Evolutionary conservation across 2,888 invertebrate genomes (phyloP), one percentile per base, ranked within the genome.

Genomic region (Apamea epomidion): DNA sequence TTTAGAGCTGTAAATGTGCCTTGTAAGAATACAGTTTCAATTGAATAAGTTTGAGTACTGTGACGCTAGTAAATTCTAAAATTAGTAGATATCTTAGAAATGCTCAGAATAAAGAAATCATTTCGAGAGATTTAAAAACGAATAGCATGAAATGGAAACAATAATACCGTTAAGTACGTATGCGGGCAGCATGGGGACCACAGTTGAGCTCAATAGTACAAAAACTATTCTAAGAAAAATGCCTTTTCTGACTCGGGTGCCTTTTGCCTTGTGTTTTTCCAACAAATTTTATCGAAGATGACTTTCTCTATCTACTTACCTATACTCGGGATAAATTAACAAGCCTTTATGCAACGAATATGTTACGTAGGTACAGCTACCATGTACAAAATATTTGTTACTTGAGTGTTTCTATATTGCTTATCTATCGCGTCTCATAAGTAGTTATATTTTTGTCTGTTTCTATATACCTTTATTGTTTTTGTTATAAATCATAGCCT

Each of bases 181-280:
- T 86, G 89, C 86, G 83, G 88, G 91, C 91, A 90, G 90, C 87
- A 91, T 87, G 85, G 93, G 93, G 93, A 93, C 93, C 93, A 93
- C 88, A 88, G 86, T 87, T 81, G 87, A 92, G 91, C 91, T 92
- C 92, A 92, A 87, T 89, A 88, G 87, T 89, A 91, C 90, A 90
- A 91, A 91, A 74, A 87, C 80, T 87, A 86, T 88, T 88, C 71
- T 91, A 89, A 85, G 80, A 67, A 85, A 82, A 85, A 78, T 72
- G 83, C 82, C 83, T 88, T 87, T 82, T 87, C 84, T 74, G 45
- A 88, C 87, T 87, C 85, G 78, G 84, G 91, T 91, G 91, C 92
- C 91, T 92, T 90, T 89, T 87, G 82, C 80, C 83, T 81, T 81
- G 75, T 78, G 60, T 81, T 82, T 77, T 76, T 81, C 72, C 74